Evolutionary conservation across 2,797 vertebrate genomes (phyloP), one percentile per base, ranked within the genome.

Genomic region (Onychomys torridus): DNA sequence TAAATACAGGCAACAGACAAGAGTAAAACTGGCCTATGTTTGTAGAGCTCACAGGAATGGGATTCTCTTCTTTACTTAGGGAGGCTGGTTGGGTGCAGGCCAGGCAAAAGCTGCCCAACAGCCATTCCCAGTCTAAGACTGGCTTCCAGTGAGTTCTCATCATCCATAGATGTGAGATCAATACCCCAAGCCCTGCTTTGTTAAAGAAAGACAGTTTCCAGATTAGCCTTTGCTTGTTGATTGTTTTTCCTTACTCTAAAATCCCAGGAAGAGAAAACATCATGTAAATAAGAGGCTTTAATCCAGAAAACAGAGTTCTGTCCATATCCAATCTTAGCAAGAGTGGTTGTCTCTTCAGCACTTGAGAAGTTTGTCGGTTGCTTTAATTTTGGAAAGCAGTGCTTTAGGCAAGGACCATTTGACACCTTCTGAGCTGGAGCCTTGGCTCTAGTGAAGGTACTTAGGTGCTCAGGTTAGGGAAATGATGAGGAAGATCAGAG

Each of bases 221-320:
- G 71, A 6, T 76, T 84, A 6, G 4, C 69, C 52, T 32, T 32
- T 75, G n/a, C n/a, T 75, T 73, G 9, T 57, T 87, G 79, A 37
- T 81, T 67, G 12, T 69, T 91, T 52, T 75, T 83, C n/a, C 84
- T 75, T 71, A 55, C 59, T 46, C 78, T 92, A 14, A 69, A 73
- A 75, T 86, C 94, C n/a, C 84, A 94, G 81, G 89, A 94, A 79
- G 27, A 32, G 21, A 78, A 93, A 69, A 67, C 17, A 63, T 84
- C 61, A 34, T 84, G 16, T 73, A 81, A 69, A n/a, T 77, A 85
- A 69, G 73, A 91, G 55, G 17, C n/a, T 91, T 79, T 87, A 25
- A 65, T 85, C 37, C 29, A 65, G 25, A 67, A 55, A 93, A 75
- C 75, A 55, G 34, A 63, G 40, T 69, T 90, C 63, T 88, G 37